Conservation (phyloP, 2,888 invertebrate species). For the Isotomurus palustris region DNA sequence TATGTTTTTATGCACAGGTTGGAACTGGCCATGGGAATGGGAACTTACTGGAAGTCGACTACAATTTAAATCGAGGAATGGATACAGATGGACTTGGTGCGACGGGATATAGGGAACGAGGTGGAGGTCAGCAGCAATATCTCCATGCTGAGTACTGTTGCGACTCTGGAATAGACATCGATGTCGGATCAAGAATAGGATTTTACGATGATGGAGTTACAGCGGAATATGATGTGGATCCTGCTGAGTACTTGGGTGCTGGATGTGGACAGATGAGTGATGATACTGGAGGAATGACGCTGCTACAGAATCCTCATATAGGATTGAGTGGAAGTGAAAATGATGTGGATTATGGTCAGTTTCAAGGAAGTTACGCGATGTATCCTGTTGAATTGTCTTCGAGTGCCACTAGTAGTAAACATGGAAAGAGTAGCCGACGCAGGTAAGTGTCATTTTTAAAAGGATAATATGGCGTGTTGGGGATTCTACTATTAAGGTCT, state of each 20-base stretch:
- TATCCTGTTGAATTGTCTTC: constrained; percentile 24
- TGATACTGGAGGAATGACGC: not conserved
- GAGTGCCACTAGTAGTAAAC: constrained; percentile 31
- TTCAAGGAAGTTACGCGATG: constrained; percentile 32
- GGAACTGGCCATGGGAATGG: constrained; percentile 25
- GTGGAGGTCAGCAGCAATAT: not conserved
- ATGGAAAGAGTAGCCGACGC: constrained; percentile 37
- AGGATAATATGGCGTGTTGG: not conserved
- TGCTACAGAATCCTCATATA: not conserved
- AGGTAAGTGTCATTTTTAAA: constrained; percentile 18
- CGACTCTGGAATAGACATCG: constrained; percentile 33
- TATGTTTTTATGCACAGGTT: constrained; percentile 18
- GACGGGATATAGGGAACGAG: not conserved
- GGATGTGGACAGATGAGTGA: constrained; percentile 19
- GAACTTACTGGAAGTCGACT: not conserved
- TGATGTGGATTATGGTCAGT: constrained; percentile 42
- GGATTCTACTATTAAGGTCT: not conserved
- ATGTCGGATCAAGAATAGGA: constrained; percentile 29
- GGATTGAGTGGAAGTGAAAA: constrained; percentile 21
- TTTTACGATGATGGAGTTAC: constrained; percentile 36
- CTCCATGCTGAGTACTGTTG: constrained; percentile 22
- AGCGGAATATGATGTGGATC: constrained; percentile 33
- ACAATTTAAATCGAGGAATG: not conserved
- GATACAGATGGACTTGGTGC: not conserved
- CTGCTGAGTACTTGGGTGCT: constrained; percentile 25